Percentiles rank a stretch among this genome's conserved stretches.
Conservation (phyloP, 1,140 invertebrate genomes). For the Archegozetes longisetosus region DNA sequence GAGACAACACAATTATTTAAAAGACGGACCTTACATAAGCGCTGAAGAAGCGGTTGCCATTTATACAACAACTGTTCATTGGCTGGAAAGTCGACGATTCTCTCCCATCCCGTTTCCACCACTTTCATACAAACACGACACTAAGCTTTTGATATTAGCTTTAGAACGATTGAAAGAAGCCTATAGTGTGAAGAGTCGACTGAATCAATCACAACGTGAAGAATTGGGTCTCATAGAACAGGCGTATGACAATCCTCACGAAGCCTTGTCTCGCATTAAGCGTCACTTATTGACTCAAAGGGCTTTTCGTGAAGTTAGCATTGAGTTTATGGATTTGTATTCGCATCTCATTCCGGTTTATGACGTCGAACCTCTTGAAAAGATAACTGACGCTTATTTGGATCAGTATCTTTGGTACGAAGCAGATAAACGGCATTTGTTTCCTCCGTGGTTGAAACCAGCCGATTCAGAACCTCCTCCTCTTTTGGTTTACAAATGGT, state of each 20-base stretch:
- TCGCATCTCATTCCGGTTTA: slow-evolving; percentile 97
- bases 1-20: slow-evolving; percentile 96
- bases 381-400: slow-evolving; percentile 98
- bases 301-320: slow-evolving; percentile 95
- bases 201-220: slow-evolving; percentile 98
- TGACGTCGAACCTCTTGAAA: slow-evolving; percentile 96
- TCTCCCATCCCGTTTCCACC: slow-evolving; percentile 98
- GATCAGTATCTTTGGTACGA: slow-evolving; percentile 99
- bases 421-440: slow-evolving; percentile 87
- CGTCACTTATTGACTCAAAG: slow-evolving; percentile 95
- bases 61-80: slow-evolving; percentile 98
- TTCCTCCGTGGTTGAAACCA: slow-evolving; percentile 98
- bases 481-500: slow-evolving; percentile 96
- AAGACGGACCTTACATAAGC: slow-evolving; percentile 97
- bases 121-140: slow-evolving; percentile 97
- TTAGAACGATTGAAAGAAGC: slow-evolving; percentile 95
- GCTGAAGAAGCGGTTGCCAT: slow-evolving; percentile 99
- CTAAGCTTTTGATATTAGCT: slow-evolving; percentile 90
- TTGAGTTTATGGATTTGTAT: slow-evolving; percentile 99
- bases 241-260: slow-evolving; percentile 99
- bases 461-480: slow-evolving; percentile 97
- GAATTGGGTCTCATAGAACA: slow-evolving; percentile 97
- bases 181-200: slow-evolving; percentile 89
- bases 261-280: slow-evolving; percentile 95
- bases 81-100: slow-evolving; percentile 93